These are phyloP conservation scores for Melanargia galathea DNA, from an alignment of 2,888 invertebrate species.

Conservation along the genomic window DNA sequence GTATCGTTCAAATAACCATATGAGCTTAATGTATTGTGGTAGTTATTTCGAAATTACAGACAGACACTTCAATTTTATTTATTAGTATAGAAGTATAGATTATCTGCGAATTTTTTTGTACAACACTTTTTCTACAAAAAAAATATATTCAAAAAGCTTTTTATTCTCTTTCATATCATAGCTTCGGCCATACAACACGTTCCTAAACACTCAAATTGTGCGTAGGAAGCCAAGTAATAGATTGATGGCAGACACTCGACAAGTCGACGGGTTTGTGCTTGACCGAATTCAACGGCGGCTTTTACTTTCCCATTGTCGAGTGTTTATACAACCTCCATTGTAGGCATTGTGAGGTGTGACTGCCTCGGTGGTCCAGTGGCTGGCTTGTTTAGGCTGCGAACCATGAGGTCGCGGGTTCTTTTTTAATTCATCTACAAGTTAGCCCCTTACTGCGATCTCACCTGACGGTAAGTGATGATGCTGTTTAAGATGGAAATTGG, in stretches of 20 bases:
- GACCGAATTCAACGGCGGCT: constrained; percentile 48
- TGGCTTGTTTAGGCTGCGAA: no score
- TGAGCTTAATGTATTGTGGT: no score
- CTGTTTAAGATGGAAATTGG: no score
- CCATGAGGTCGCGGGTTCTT: no score
- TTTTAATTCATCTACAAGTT: no score
- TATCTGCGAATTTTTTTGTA: not conserved
- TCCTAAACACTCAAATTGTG: constrained; percentile 21
- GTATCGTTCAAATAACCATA: no score
- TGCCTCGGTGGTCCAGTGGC: no score
- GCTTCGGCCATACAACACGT: not conserved
- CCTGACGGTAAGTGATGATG: not conserved
- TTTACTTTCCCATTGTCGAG: constrained; percentile 47
- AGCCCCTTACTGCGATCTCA: no score
- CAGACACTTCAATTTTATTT: no score
- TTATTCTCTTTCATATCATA: not conserved
- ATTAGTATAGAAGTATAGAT: no score
- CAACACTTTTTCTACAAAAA: not conserved
- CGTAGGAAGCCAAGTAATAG: constrained; percentile 33
- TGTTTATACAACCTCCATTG: constrained; percentile 30
- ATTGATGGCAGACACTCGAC: constrained; percentile 34
- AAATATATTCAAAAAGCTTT: not conserved
- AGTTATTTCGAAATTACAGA: no score
- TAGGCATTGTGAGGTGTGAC: not conserved
- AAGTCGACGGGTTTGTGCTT: constrained; percentile 41